Percentiles rank a stretch among this genome's conserved stretches.
Evolutionary conservation across 2,113 vertebrate species (phyloP).

Genomic region (Cepphus grylle): DNA sequence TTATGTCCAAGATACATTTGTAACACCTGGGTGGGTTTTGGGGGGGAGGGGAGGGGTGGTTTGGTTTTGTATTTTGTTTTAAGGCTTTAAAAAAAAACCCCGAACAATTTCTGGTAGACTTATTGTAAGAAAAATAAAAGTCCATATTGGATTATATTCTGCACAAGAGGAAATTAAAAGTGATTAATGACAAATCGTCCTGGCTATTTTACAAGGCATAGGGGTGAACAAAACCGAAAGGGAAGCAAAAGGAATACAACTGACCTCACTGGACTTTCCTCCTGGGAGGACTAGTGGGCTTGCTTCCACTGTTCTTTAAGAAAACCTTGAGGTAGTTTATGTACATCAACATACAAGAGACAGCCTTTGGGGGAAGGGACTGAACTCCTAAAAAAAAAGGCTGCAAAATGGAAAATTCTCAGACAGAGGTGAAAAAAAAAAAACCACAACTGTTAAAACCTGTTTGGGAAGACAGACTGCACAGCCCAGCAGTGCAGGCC

Average conservation of each 20-base stretch:
- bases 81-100: not conserved
- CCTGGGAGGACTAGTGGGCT: constrained; percentile 15
- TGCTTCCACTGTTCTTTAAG: constrained; percentile 50
- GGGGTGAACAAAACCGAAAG: not conserved
- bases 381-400: not conserved
- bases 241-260: not conserved
- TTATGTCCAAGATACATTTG: not conserved
- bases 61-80: not conserved
- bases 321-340: not conserved
- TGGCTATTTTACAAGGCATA: not conserved
- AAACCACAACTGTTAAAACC: not conserved
- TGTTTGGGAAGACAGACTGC: not conserved
- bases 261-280: constrained; percentile 13
- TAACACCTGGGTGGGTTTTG: not conserved
- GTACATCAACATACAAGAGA: not conserved
- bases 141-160: not conserved
- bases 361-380: not conserved
- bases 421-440: not conserved
- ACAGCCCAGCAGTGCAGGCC: not conserved
- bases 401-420: not conserved
- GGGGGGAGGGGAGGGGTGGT: not conserved
- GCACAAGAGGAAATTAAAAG: not conserved
- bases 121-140: not conserved
- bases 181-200: not conserved
- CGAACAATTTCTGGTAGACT: not conserved